Conservation (phyloP, 2,797 vertebrate genomes). For the Agapornis canus region DNA sequence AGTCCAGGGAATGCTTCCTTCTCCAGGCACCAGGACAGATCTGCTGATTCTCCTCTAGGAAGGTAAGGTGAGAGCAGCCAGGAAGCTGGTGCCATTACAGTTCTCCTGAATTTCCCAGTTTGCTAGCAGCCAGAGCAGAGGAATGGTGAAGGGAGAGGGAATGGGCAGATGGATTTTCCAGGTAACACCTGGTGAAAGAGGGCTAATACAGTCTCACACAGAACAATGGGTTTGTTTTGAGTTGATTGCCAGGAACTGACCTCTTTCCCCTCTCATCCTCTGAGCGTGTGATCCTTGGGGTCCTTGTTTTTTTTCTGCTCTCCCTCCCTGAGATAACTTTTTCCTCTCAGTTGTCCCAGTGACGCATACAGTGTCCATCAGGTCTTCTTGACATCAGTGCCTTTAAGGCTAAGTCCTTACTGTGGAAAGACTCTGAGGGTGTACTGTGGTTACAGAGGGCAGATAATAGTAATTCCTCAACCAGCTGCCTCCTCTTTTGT, state of each 20-base stretch:
- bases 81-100: neutral
- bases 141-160: neutral
- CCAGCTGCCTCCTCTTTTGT: neutral
- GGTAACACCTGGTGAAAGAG: neutral
- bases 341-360: neutral
- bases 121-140: neutral
- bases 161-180: conserved; percentile 27
- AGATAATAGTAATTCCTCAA: neutral
- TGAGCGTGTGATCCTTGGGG: neutral
- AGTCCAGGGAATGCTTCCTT: neutral
- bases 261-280: conserved; percentile 33
- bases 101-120: neutral
- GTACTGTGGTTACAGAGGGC: neutral
- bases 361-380: neutral
- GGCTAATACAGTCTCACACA: neutral
- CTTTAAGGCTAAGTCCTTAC: neutral
- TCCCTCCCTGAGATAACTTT: neutral
- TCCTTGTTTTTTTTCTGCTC: neutral
- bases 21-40: neutral
- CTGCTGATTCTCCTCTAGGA: neutral
- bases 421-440: neutral
- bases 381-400: neutral
- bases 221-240: conserved; percentile 36
- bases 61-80: neutral
- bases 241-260: conserved; percentile 12